These are phyloP conservation scores for Eupithecia vulgata DNA, from an alignment of 2,888 invertebrate species.

Conservation along the genomic window DNA sequence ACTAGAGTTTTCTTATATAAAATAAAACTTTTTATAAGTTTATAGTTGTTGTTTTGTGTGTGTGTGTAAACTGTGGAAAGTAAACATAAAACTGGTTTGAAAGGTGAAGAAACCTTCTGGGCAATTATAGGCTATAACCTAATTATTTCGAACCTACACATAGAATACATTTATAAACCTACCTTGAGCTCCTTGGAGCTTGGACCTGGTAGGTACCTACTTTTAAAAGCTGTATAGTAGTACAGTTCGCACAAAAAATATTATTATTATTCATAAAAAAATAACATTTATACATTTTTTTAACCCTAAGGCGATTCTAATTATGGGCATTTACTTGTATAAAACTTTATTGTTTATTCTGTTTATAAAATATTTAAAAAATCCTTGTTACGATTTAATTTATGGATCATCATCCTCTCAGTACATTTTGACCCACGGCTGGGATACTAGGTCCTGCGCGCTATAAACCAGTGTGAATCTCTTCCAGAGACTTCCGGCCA, in stretches of 20 bases:
- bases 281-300: no score
- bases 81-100: conserved; percentile 19
- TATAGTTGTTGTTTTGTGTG: conserved; percentile 14
- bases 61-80: not conserved
- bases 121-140: conserved; percentile 15
- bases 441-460: no score
- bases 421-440: no score
- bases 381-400: no score
- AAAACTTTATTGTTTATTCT: no score
- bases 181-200: conserved; percentile 21
- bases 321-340: no score
- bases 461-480: no score
- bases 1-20: not conserved
- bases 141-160: conserved; percentile 10
- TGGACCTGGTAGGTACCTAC: not conserved
- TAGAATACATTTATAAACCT: conserved; percentile 11
- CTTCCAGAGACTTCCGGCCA: no score
- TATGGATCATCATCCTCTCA: no score
- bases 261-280: no score
- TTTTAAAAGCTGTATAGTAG: conserved; percentile 5
- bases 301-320: no score
- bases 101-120: not conserved
- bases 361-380: no score
- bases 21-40: not conserved
- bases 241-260: not conserved